These are phyloP conservation scores for Sepiola atlantica DNA, from an alignment of 2,888 invertebrate species.

Conservation along the genomic window DNA sequence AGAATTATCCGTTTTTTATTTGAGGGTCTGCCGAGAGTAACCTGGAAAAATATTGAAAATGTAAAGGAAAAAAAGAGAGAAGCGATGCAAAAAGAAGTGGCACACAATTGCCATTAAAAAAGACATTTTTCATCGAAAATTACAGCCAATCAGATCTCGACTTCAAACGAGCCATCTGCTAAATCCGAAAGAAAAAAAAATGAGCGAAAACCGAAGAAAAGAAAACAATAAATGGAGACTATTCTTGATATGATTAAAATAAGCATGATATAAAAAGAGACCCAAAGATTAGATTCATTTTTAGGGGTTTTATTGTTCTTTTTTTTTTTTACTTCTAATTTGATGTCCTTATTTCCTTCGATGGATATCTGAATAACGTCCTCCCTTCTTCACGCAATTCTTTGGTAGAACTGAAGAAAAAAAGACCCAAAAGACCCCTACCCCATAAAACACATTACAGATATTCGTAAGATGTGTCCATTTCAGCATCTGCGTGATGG, in stretches of 20 bases:
- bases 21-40: neutral
- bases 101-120: neutral
- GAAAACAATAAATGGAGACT: neutral
- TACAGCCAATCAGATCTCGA: neutral
- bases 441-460: no score
- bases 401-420: neutral
- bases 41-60: neutral
- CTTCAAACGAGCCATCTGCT: neutral
- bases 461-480: no score
- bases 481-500: no score
- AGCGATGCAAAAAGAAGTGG: neutral
- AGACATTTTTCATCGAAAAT: neutral
- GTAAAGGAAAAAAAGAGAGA: neutral
- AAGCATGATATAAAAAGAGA: neutral
- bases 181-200: neutral
- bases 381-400: neutral
- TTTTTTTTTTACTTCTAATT: neutral
- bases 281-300: neutral
- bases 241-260: neutral
- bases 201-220: neutral
- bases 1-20: neutral
- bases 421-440: no score
- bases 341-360: neutral
- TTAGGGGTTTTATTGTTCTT: neutral
- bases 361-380: neutral